Evolutionary conservation across 2,888 invertebrate species (phyloP), one percentile per base, ranked within the genome.

Genomic region (Blastobasis adustella): DNA sequence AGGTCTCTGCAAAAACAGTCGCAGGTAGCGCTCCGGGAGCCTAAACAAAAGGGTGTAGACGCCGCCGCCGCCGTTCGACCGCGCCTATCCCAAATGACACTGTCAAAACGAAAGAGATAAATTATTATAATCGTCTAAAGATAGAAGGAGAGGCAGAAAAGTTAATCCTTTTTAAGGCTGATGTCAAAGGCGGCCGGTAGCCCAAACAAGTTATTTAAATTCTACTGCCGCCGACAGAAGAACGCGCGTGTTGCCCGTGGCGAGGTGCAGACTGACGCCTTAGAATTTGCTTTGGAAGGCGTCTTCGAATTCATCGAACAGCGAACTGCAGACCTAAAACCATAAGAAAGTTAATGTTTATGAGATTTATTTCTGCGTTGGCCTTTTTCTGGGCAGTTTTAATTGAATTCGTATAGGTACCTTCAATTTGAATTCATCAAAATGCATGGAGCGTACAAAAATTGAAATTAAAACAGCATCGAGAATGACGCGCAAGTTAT

Each of bases 201-300:
- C 78, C 72, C 67, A 78, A 86, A 85, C 86, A 71, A 79, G 86
- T 85, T 87, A 84, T 87, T 84, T 76, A 84, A 84, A 85, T 84
- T 76, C 68, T 67, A 67, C 63, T 68, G 71, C 73, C 73, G 73
- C 66, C 67, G 68, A 65, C 61, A 65, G 66, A 65, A 68, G 65
- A 69, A 67, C 69, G 71, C 78, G 72, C 73, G 76, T 74, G 67
- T 64, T 61, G 58, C 61, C 62, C 53, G 56, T 60, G 59, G 61
- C 58, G 60, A 59, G 57, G 56, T 54, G 60, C 23, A 23, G 10
- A 5, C 8, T 38, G 37, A 40, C 42, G 43, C 49, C 46, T 49
- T 46, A 43, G 49, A 23, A 23, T 23, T 23, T 23, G 23, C 23
- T 23, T 23, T 23, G 23, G 23, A 23, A 23, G 23, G 23, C 23